Evolutionary conservation across 2,797 vertebrate species (phyloP).

Genomic region (Dryobates pubescens): DNA sequence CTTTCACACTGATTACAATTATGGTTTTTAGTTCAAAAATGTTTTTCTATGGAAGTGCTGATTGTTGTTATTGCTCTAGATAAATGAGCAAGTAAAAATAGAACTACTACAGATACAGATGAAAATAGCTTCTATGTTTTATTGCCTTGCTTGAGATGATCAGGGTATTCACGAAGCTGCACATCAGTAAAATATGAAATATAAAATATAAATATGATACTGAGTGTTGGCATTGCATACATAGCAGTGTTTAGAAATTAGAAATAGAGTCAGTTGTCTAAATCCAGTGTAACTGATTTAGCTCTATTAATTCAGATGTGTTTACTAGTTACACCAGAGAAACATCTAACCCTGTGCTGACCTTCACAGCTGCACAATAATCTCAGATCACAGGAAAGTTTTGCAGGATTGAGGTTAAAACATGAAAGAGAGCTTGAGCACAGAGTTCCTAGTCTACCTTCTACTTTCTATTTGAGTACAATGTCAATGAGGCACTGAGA

Average conservation of each 20-base stretch:
- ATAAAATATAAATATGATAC: background rate
- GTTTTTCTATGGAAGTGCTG: conserved; percentile 32
- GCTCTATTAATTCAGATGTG: conserved; percentile 1
- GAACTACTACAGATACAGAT: background rate
- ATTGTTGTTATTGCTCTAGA: conserved; percentile 6
- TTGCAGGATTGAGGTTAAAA: background rate
- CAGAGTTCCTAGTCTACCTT: background rate
- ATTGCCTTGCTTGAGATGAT: background rate
- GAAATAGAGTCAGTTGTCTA: background rate
- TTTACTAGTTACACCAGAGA: background rate
- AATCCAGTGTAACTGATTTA: background rate
- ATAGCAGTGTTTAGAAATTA: background rate
- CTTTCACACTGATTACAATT: conserved; percentile 37
- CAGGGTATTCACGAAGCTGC: background rate
- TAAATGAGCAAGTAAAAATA: conserved; percentile 38
- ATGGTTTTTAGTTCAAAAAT: background rate
- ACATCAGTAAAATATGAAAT: background rate
- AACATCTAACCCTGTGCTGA: background rate
- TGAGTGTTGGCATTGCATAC: background rate
- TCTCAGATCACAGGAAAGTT: background rate
- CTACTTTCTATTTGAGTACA: background rate
- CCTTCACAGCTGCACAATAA: fast-evolving
- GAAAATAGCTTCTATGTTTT: conserved; percentile 18
- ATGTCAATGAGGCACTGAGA: background rate
- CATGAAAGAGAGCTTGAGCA: background rate